These are phyloP conservation scores for Aplodontia rufa DNA, from an alignment of 2,113 vertebrate species.

Conservation along the genomic window DNA sequence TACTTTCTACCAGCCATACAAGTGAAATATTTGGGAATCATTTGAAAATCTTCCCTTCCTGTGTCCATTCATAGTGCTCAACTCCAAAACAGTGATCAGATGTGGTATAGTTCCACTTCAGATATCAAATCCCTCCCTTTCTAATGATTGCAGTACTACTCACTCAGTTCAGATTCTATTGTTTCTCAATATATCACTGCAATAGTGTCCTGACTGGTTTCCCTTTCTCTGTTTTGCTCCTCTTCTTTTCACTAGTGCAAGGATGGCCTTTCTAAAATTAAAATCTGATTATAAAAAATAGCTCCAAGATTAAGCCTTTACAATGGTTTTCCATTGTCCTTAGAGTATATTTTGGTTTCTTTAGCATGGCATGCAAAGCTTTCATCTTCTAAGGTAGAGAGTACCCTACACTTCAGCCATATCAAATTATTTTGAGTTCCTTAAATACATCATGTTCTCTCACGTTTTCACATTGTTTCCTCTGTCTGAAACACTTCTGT, in stretches of 20 bases:
- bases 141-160: neutral
- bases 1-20: neutral
- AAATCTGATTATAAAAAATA: conserved; percentile 12
- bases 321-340: neutral
- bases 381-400: neutral
- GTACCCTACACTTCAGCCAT: neutral
- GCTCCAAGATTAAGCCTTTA: neutral
- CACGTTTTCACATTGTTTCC: neutral
- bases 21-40: neutral
- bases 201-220: neutral
- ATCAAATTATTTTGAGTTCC: conserved; percentile 30
- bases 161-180: neutral
- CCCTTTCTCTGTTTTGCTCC: neutral
- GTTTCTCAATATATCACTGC: neutral
- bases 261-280: neutral
- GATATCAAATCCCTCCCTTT: neutral
- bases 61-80: neutral
- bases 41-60: neutral
- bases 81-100: neutral
- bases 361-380: neutral
- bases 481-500: neutral
- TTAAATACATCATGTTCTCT: conserved; percentile 8
- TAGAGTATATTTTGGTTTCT: neutral
- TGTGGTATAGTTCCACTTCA: neutral
- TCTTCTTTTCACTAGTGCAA: neutral